A percentile compares a stretch with the other conserved stretches of the same genome.
Evolutionary conservation across 2,797 vertebrate species (phyloP).

Genomic region (Hydrocynus forskahlii): DNA sequence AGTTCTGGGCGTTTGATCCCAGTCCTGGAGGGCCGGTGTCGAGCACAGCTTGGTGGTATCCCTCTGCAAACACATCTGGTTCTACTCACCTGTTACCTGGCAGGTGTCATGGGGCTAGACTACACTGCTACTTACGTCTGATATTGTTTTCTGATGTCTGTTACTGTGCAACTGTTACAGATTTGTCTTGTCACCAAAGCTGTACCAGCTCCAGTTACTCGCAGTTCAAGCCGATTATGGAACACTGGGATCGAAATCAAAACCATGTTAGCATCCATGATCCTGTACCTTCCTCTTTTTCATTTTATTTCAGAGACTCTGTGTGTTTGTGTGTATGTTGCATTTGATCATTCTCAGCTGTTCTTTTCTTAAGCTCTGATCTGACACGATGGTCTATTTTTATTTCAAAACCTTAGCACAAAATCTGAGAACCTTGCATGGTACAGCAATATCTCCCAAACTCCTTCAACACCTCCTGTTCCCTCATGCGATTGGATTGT

Average conservation of each 20-base stretch:
- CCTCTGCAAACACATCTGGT: neutral
- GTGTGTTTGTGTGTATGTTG: neutral
- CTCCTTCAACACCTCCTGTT: neutral
- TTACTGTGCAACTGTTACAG: neutral
- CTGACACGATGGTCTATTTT: neutral
- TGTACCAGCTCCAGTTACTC: neutral
- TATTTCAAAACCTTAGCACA: constrained; percentile 43
- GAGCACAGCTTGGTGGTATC: neutral
- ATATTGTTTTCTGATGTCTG: neutral
- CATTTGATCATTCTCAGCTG: neutral
- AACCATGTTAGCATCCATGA: neutral
- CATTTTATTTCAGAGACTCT: neutral
- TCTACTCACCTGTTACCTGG: neutral
- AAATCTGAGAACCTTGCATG: constrained; percentile 44
- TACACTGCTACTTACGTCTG: neutral
- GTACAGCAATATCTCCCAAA: constrained; percentile 48
- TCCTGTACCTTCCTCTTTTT: neutral
- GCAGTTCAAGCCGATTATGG: neutral
- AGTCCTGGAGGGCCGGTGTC: neutral
- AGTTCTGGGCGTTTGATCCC: no score
- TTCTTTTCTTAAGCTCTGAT: constrained; percentile 1
- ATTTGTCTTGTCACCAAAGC: neutral
- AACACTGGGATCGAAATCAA: neutral
- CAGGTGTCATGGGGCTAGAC: neutral
- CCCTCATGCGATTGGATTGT: constrained; percentile 14